Base-by-base conservation (phyloP, 1,140 invertebrate species). In the Doryteuthis pealeii region DNA sequence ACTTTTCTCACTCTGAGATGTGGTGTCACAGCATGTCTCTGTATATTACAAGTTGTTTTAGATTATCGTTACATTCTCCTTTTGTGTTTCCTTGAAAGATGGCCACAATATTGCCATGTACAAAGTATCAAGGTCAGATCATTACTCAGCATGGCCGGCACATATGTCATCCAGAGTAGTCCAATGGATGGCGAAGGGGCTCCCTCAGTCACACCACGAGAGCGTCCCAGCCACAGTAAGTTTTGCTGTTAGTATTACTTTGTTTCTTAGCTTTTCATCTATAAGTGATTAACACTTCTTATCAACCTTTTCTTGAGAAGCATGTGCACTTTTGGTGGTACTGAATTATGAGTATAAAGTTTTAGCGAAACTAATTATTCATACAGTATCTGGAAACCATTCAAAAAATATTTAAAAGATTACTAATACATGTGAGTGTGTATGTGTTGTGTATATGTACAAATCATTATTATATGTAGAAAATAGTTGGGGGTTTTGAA, bases 161-260 rank as follows among this genome's bases (percentile, higher is more conserved):
- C 91, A 8, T 92, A 92, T 81, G 88, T 91, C 77, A 92, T 92
- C 77, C 92, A 91, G 84, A 84, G 87, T n/a, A 91, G 90, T 81
- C 90, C 90, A 78, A 91, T 93, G 78, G 90, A 91, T 77, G 84
- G 87, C 18, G 88, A 89, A 67, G 89, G 89, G 5, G 86, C 89
- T 66, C 89, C 86, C 91, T 94, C 84, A 92, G 92, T 80, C 93
- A 94, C 89, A 93, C 94, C 78, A 95, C 93, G 84, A 91, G 94
- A 85, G 93, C 95, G 82, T 95, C 82, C 94, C 94, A 82, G 94
- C 93, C 81, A 95, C 94, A 87, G 94, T 95, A 92, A 93, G 93
- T 92, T 84, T 77, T 69, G 70, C 58, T 62, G 54, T 62, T 62
- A 62, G 54, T 62, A 62, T 62, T 62, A 22, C 54, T 62, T 62